Evolutionary conservation across 2,113 vertebrate genomes (phyloP).

Genomic region (Rhinopomastus cyanomelas): DNA sequence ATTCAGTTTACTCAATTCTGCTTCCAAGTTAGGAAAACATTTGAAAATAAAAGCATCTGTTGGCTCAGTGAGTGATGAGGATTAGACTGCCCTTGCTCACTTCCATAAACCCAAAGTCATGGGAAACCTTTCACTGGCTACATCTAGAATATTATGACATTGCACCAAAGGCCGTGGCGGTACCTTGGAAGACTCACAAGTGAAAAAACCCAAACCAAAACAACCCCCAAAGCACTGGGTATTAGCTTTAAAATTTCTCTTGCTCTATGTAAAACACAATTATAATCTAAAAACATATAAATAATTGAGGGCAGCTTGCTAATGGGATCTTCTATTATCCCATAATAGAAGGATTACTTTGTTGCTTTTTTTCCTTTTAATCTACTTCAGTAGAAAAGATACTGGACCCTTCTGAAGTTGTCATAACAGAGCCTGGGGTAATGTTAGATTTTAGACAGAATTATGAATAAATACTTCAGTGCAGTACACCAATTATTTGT

Average conservation of each 20-base stretch:
- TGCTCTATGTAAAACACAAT: background rate
- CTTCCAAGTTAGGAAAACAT: constrained; percentile 33
- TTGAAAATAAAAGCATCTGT: constrained; percentile 53
- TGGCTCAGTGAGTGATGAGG: background rate
- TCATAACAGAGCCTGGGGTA: background rate
- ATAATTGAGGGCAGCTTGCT: background rate
- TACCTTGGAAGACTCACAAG: background rate
- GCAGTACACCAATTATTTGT: background rate
- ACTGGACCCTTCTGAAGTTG: background rate
- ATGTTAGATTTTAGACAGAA: background rate
- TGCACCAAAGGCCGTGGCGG: background rate
- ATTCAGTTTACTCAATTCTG: background rate
- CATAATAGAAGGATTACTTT: no score
- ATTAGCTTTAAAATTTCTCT: background rate
- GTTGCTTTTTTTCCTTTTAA: background rate
- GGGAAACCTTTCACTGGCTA: background rate
- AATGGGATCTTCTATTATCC: background rate
- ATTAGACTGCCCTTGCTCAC: background rate
- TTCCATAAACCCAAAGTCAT: background rate
- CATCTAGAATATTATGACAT: background rate
- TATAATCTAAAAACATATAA: background rate
- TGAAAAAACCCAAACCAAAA: background rate
- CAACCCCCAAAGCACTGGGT: background rate
- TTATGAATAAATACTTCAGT: background rate
- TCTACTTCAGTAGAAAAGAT: background rate